These are phyloP conservation scores for Cloeon dipterum DNA, from an alignment of 2,888 invertebrate genomes.

Conservation along the genomic window DNA sequence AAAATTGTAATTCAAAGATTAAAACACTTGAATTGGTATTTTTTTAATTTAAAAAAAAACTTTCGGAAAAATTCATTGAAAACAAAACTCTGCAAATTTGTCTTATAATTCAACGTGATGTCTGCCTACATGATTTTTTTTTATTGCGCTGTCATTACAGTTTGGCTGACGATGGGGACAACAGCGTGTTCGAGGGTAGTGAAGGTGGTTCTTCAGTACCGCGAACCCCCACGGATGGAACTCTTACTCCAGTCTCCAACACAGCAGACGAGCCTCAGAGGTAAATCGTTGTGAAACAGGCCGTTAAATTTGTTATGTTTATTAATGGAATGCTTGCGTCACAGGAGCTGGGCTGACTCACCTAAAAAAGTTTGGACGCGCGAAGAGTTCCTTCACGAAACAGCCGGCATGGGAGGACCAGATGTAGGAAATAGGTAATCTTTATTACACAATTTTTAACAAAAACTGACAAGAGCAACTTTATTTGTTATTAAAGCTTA, in stretches of 20 bases:
- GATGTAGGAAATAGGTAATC: slow-evolving; percentile 21
- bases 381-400: slow-evolving; percentile 50
- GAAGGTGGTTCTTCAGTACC: slow-evolving; percentile 22
- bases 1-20: no score
- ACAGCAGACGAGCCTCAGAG: not conserved
- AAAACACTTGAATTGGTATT: no score
- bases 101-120: no score
- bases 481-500: not conserved
- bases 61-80: no score
- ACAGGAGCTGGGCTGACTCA: slow-evolving; percentile 8
- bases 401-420: slow-evolving; percentile 35
- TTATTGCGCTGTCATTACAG: no score
- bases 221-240: slow-evolving; percentile 13
- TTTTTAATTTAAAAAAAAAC: no score
- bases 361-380: slow-evolving; percentile 41
- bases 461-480: no score
- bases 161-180: slow-evolving; percentile 20
- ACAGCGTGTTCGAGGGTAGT: slow-evolving; percentile 15
- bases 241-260: not conserved
- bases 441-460: not conserved
- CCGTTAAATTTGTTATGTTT: no score
- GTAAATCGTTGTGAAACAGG: no score
- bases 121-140: no score
- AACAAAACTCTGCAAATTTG: no score
- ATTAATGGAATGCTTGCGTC: no score